Evolutionary conservation across 2,888 invertebrate species (phyloP).

Genomic region (Leptinotarsa peninsularis): DNA sequence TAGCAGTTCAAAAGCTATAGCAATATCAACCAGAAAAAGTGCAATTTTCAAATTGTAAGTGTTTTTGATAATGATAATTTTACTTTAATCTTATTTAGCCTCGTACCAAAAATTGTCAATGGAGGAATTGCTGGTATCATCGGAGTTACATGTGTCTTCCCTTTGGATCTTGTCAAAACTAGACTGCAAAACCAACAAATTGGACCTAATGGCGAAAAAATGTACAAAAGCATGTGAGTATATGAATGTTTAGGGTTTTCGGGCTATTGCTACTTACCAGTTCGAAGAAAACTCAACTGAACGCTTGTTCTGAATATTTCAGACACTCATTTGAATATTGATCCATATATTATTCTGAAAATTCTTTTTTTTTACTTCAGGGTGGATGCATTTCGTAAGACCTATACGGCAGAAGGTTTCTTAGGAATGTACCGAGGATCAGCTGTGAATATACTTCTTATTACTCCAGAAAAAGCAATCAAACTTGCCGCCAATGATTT

Average conservation of each 20-base stretch:
- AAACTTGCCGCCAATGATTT: slow-evolving; percentile 98
- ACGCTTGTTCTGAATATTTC: too few relatives aligned
- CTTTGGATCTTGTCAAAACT: slow-evolving; percentile 97
- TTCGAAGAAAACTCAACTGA: too few relatives aligned
- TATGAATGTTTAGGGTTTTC: too few relatives aligned
- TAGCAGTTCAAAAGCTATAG: too few relatives aligned
- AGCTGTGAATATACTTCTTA: slow-evolving; percentile 96
- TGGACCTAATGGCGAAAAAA: slow-evolving; percentile 88
- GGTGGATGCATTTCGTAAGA: slow-evolving; percentile 96
- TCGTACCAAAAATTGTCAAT: slow-evolving; percentile 95
- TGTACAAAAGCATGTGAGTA: slow-evolving; percentile 94
- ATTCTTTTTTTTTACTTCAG: too few relatives aligned
- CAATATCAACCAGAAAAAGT: too few relatives aligned
- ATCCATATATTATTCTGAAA: too few relatives aligned
- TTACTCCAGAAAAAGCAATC: slow-evolving; percentile 99
- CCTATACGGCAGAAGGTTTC: slow-evolving; percentile 93
- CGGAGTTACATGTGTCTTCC: slow-evolving; percentile 97
- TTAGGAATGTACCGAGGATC: slow-evolving; percentile 99
- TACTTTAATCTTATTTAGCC: slow-evolving; percentile 67
- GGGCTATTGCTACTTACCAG: too few relatives aligned
- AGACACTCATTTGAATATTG: too few relatives aligned
- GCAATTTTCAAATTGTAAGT: too few relatives aligned
- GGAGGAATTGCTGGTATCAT: slow-evolving; percentile 99
- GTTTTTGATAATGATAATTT: not conserved
- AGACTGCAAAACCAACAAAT: slow-evolving; percentile 95